Conservation (phyloP, 2,888 invertebrate genomes). For the Aleiodes alternator region DNA sequence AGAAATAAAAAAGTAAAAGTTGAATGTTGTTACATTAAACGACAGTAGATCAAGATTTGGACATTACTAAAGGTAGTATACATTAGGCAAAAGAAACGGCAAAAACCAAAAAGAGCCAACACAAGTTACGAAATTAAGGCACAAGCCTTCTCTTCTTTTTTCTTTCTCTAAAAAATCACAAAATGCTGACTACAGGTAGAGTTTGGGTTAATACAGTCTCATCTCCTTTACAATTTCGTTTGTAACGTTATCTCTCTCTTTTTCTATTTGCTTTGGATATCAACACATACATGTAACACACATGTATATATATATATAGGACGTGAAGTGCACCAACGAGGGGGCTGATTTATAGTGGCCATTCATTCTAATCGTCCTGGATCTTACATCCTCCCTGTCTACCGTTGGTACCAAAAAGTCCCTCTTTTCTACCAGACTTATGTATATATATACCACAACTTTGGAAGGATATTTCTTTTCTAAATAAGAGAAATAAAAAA, state of each 20-base stretch:
- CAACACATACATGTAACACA: not conserved
- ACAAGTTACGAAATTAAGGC: constrained; percentile 40
- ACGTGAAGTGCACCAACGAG: constrained; percentile 61
- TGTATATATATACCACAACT: constrained; percentile 7
- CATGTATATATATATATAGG: not conserved
- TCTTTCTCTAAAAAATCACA: constrained; percentile 24
- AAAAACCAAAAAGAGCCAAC: constrained; percentile 40
- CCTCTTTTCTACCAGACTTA: constrained; percentile 55
- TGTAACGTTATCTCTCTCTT: constrained; percentile 7
- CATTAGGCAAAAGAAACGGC: constrained; percentile 56
- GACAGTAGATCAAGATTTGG: constrained; percentile 58
- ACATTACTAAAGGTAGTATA: constrained; percentile 52
- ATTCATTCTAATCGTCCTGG: constrained; percentile 72
- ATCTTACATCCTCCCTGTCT: constrained; percentile 65
- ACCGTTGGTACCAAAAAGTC: constrained; percentile 59
- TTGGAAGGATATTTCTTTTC: constrained; percentile 9
- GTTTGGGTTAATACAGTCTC: not conserved
- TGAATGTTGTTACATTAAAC: constrained; percentile 29
- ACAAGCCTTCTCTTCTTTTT: not conserved
- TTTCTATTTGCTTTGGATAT: constrained; percentile 21
- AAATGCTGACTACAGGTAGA: not conserved
- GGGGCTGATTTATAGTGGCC: constrained; percentile 70
- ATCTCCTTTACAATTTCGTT: too few species aligned
- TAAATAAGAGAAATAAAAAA: constrained; percentile 5
- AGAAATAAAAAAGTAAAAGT: constrained; percentile 7